Evolutionary conservation across 2,113 vertebrate species (phyloP), one percentile per base, ranked within the genome.

Genomic region (Crotalus tigris): DNA sequence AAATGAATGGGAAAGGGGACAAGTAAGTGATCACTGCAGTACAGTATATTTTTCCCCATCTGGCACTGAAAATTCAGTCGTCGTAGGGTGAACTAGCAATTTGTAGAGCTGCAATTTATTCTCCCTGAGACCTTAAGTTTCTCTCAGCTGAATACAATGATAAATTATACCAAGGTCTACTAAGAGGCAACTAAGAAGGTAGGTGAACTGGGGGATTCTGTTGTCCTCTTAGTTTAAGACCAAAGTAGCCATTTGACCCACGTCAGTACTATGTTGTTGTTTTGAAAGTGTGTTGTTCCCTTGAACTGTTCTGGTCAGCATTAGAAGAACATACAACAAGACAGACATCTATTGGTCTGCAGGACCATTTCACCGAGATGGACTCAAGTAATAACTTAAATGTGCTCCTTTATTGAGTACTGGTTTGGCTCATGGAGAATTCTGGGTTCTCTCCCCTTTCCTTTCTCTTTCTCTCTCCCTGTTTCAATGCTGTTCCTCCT

Each of bases 1-100:
- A 57, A 92, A 4, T 12, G 26, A 15, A 33, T 87, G 46, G 95
- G 51, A 92, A 94, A 59, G 33, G 0, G 92, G 92, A 92, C 93
- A 92, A 87, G 26, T 17, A 92, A 87, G 10, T 49, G 23, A 24
- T 64, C 85, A 46, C n/a, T 75, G 61, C 15, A 55, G 24, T 44
- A 55, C 10, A 54, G 26, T 51, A 44, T 57, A 23, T 87, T 33
- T 23, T 58, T 89, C 89, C 93, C 91, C 93, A 94, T 85, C n/a
- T 85, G 92, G 75, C 92, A 90, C 3, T 58, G n/a, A 87, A 33
- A 57, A 44, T 87, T 91, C 59, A 0, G 0, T 29, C 81, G 49
- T 55, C 1, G 24, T 92, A 89, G 89, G 89, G n/a, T 89, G 90
- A 94, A 90, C 44, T 5, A 33, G 24, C 87, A 91, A 87, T 23